Evolutionary conservation across 53 echinoderm and acorn worm genomes (phyloP), one percentile per base, ranked within the genome.

Genomic region (Crossaster papposus): DNA sequence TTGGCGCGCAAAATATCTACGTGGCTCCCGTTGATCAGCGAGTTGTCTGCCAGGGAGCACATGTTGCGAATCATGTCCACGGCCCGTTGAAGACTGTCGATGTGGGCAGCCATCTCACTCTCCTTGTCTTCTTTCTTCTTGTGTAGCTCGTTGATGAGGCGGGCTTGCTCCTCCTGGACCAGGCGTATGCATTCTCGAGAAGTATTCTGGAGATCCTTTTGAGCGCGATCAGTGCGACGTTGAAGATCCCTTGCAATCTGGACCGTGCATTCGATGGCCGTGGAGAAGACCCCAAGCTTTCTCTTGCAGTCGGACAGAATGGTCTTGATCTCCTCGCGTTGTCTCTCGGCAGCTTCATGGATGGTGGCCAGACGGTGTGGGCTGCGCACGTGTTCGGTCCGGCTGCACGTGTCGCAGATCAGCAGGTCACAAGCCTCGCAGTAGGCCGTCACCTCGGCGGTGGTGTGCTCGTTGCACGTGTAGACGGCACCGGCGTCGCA

Each of bases 91-190:
- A 96, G 88, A 28, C 96, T 94, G 76, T 96, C 94, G 30, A 96
- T 96, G 79, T 96, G 96, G 12, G 96, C 96, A n/a, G 96, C 96
- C 96, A 96, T 96, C 72, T 96, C 96, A 28, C 96, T 91, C 50
- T 96, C 96, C 76, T 96, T 96, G 30, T 91, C 94, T 72, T 96
- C 96, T 80, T 94, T 92, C 64, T 83, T 93, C 83, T 96, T 96
- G 87, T 96, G 96, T 4, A 96, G 91, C 64, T 90, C 87, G 84
- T 73, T 91, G 85, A 96, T 96, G 63, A 96, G 85, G 13, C 92
- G 92, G 11, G 84, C 72, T 62, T 96, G 96, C 53, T 96, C 96
- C 30, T 75, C 81, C 28, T 96, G 94, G 2, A 96, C 89, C 30
- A 85, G 80, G 29, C 86, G 89, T 3, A 92, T 80, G 37, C 65